A percentile compares a stretch with the other conserved stretches of the same genome.
These are phyloP conservation scores for Serranus cabrilla DNA, from an alignment of 2,797 vertebrate genomes.

Conservation along the genomic window DNA sequence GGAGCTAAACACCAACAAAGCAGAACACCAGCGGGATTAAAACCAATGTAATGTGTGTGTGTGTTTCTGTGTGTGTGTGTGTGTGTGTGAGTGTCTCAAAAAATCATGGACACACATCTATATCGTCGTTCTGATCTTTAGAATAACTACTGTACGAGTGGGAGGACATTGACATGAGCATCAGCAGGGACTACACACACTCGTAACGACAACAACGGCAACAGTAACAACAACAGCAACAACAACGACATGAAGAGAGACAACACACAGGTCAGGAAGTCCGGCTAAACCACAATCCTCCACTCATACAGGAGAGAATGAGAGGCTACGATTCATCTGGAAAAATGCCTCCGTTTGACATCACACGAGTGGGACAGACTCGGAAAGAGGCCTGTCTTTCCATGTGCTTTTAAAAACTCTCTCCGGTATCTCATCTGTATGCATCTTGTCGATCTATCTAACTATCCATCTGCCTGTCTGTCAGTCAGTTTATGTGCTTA, in stretches of 20 bases:
- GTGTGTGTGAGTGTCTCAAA: conserved; percentile 46
- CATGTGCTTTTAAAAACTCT: conserved; percentile 73
- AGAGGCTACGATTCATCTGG: conserved; percentile 63
- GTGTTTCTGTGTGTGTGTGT: conserved; percentile 10
- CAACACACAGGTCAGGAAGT: conserved; percentile 76
- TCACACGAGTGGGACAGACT: conserved; percentile 55
- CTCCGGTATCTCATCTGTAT: conserved; percentile 48
- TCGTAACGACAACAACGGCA: conserved; percentile 65
- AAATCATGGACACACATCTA: conserved; percentile 70
- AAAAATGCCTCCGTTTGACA: conserved; percentile 67
- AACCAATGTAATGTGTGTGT: conserved; percentile 46
- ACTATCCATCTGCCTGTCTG: conserved; percentile 36
- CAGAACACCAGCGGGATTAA: conserved; percentile 61
- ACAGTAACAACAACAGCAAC: conserved; percentile 64
- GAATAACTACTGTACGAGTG: conserved; percentile 73
- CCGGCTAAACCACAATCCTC: conserved; percentile 68
- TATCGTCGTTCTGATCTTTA: conserved; percentile 62
- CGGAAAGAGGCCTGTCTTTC: conserved; percentile 59
- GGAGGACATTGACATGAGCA: conserved; percentile 75
- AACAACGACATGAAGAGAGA: conserved; percentile 75
- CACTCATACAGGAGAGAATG: conserved; percentile 68
- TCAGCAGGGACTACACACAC: conserved; percentile 77
- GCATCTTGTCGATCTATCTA: conserved; percentile 44
- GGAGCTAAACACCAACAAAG: conserved; percentile 69
- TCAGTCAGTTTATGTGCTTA: conserved; percentile 71